Evolutionary conservation across 2,797 vertebrate genomes (phyloP), one percentile per base, ranked within the genome.

Genomic region (Etheostoma perlongum): DNA sequence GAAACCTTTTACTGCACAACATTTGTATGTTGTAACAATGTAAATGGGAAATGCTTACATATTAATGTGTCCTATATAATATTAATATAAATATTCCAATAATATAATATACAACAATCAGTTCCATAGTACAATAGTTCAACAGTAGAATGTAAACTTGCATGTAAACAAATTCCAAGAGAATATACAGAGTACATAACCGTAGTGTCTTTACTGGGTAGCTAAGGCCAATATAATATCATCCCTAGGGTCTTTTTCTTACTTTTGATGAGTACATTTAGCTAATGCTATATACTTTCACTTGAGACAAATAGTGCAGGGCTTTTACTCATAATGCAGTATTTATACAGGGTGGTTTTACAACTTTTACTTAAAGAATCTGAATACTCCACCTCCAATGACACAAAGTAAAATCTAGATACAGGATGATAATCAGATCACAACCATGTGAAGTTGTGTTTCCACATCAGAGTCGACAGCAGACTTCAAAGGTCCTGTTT

Each of bases 401-500:
- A 51, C 33, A 46, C 46, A 65, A 55, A 65, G 33, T 60, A 36
- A 49, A 64, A 54, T 11, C 53, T 15, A 59, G 52, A 73, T 21
- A 58, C 27, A 40, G 15, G 66, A 57, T 61, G 79, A 47, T 0
- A 12, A 73, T 76, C 58, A 59, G 71, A 64, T 74, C 47, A n/a
- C 25, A 33, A 21, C 9, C 64, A 53, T 54, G 64, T 85, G 70
- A 83, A 68, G 67, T 16, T 42, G 27, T 81, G 84, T 89, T 85
- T 87, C 62, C 71, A 77, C 77, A 86, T 76, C 73, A 68, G 58
- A 49, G 69, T 67, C 58, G 77, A 88, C 76, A 79, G 72, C 66
- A 59, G 68, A 87, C 83, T 79, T 89, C 78, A 86, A 81, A 80
- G 76, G 42, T 80, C 52, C 61, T 42, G 79, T 79, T 82, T 33